A percentile compares a stretch with the other conserved stretches of the same genome.
These are phyloP conservation scores for Enteromius treurensis DNA, from an alignment of 2,797 vertebrate species.

Conservation along the genomic window DNA sequence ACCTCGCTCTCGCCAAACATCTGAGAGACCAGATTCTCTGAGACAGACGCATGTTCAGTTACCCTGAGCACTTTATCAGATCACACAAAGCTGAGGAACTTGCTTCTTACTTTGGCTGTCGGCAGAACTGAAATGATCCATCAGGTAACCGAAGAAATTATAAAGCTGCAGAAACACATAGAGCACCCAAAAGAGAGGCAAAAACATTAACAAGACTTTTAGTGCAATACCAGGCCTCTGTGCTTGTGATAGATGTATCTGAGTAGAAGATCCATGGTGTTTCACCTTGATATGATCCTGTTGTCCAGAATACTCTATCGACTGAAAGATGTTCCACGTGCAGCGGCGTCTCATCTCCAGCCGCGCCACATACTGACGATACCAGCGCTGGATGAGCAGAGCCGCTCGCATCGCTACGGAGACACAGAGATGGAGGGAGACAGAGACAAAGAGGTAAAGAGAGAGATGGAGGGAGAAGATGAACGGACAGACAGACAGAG, in stretches of 20 bases:
- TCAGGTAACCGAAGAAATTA: constrained; percentile 89
- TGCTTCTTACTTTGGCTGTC: constrained; percentile 84
- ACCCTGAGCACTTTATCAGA: background rate
- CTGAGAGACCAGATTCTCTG: constrained; percentile 87
- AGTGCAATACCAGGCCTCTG: background rate
- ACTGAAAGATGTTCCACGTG: constrained; percentile 92
- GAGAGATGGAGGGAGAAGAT: too few relatives aligned
- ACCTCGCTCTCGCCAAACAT: constrained; percentile 82
- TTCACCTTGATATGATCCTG: constrained; percentile 92
- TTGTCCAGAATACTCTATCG: constrained; percentile 92
- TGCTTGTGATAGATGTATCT: background rate
- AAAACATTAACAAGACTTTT: background rate
- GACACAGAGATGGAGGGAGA: background rate
- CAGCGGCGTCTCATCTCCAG: constrained; percentile 86
- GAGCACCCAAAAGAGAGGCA: background rate
- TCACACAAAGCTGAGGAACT: background rate
- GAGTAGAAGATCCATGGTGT: background rate
- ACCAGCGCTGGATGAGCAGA: constrained; percentile 94
- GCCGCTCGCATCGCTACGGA: constrained; percentile 83
- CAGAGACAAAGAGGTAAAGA: too few relatives aligned
- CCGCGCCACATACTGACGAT: constrained; percentile 84
- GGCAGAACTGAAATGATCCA: constrained; percentile 87
- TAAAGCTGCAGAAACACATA: constrained; percentile 81
- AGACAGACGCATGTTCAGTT: background rate
- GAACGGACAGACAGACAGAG: too few relatives aligned